Base-by-base conservation (phyloP, 2,888 invertebrate species). In the Clistopyga incitator region DNA sequence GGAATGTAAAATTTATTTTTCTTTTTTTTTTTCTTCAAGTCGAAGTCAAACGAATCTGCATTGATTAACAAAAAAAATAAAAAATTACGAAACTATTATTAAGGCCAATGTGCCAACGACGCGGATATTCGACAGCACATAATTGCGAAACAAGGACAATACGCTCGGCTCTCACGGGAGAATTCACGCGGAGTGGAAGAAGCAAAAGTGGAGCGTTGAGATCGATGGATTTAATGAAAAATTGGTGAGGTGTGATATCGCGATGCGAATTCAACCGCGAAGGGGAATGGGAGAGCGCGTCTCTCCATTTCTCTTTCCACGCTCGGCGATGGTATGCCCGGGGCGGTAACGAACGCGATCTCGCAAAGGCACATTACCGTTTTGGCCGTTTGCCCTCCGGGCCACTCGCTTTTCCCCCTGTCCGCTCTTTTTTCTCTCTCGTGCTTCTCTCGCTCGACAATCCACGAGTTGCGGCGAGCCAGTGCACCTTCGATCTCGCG, bases 351-450 rank as follows among this genome's bases (percentile, higher is more conserved):
- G 80, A 83, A 83, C 76, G 83, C 77, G 83, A 77, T 79, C 71
- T 64, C 56, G 72, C 59, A 72, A 80, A 61, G 80, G 79, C 52
- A 52, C 83, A 80, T 83, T 83, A 83, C 80, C 83, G 83, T 83
- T 83, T 83, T 83, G 83, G 83, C 83, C 77, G 45, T 72, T 80
- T 80, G 83, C 83, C 83, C 80, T 80, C 76, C 67, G 50, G 71
- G 54, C 25, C 52, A 10, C 77, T 68, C 72, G 67, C 20, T 65
- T 72, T 52, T 23, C 23, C 54, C 45, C 18, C 54, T 15, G 23
- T 52, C 29, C 18, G 11, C 59, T 11, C 67, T 47, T 47, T 67
- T 47, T 47, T 15, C 67, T 23, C 45, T 25, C 47, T 11, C 13
- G 20, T 42, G 42, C 15, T 34, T 6, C 38, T 38, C 18, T 11